Evolutionary conservation across 2,888 invertebrate species (phyloP).

Genomic region (Resseliella maxima): DNA sequence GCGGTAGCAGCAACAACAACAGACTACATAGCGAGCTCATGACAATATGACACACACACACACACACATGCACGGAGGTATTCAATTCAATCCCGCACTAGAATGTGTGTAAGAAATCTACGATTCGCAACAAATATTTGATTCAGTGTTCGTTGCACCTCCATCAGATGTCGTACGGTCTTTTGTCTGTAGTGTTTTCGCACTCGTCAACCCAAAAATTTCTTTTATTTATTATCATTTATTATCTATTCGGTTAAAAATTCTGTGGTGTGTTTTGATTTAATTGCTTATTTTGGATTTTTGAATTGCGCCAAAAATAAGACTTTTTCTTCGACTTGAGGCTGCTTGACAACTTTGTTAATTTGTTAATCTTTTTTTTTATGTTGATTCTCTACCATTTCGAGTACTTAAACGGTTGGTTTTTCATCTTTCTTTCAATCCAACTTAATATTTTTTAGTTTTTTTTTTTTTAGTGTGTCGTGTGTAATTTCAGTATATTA

Average conservation of each 20-base stretch:
- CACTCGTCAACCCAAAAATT: constrained; percentile 32
- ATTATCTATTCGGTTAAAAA: background rate
- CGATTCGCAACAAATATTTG: constrained; percentile 54
- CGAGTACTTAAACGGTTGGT: background rate
- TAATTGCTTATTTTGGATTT: background rate
- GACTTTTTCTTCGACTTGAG: too few relatives aligned
- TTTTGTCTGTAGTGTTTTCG: constrained; percentile 53
- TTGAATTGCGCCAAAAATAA: constrained; percentile 3
- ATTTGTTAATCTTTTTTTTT: too few relatives aligned
- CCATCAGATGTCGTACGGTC: constrained; percentile 54
- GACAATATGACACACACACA: constrained; percentile 10
- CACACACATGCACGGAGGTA: background rate
- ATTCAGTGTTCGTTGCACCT: constrained; percentile 54
- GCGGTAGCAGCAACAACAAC: background rate
- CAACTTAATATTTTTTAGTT: too few relatives aligned
- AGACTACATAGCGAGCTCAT: background rate
- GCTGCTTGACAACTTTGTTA: too few relatives aligned
- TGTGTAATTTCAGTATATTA: too few relatives aligned
- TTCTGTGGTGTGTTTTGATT: background rate
- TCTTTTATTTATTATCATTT: constrained; percentile 44
- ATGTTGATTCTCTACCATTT: background rate
- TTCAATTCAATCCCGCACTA: constrained; percentile 5
- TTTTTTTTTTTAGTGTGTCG: too few relatives aligned
- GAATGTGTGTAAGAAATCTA: constrained; percentile 44
- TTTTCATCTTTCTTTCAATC: too few relatives aligned